Evolutionary conservation across 2,797 vertebrate genomes (phyloP).

Genomic region (Bradypodion pumilum): DNA sequence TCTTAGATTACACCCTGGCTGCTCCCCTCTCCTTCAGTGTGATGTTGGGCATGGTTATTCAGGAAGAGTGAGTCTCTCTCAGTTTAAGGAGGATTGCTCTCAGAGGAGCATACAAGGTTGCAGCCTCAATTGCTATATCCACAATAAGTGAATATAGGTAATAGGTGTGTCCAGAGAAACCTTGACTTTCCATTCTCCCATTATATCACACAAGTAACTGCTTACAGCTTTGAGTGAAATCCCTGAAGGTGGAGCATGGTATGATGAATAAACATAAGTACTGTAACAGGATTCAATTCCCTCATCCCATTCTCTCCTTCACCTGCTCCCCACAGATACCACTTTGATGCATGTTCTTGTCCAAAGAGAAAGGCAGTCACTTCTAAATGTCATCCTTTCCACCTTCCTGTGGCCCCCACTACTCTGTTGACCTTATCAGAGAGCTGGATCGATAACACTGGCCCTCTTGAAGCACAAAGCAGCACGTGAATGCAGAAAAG

Average conservation of each 20-base stretch:
- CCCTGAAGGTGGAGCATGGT: neutral
- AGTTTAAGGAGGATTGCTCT: neutral
- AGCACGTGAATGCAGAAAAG: constrained; percentile 66
- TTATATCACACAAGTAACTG: neutral
- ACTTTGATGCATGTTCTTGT: constrained; percentile 65
- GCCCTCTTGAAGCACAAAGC: constrained; percentile 63
- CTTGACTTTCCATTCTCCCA: neutral
- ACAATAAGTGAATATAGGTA: neutral
- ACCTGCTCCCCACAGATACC: constrained; percentile 48
- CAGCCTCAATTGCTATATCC: neutral
- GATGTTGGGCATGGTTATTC: neutral
- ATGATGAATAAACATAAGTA: constrained; percentile 24
- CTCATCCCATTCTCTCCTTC: neutral
- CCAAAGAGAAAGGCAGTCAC: constrained; percentile 67
- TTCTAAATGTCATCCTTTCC: constrained; percentile 76
- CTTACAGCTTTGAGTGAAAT: neutral
- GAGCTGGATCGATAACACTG: constrained; percentile 74
- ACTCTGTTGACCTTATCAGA: constrained; percentile 81
- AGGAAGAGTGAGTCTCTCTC: neutral
- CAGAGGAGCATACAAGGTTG: no score
- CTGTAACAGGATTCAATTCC: neutral
- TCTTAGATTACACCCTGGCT: no score
- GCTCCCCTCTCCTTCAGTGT: no score
- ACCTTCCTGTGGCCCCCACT: constrained; percentile 57
- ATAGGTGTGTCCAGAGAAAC: neutral